Conservation (phyloP, 2,888 invertebrate genomes). For the Coleophora flavipennella region DNA sequence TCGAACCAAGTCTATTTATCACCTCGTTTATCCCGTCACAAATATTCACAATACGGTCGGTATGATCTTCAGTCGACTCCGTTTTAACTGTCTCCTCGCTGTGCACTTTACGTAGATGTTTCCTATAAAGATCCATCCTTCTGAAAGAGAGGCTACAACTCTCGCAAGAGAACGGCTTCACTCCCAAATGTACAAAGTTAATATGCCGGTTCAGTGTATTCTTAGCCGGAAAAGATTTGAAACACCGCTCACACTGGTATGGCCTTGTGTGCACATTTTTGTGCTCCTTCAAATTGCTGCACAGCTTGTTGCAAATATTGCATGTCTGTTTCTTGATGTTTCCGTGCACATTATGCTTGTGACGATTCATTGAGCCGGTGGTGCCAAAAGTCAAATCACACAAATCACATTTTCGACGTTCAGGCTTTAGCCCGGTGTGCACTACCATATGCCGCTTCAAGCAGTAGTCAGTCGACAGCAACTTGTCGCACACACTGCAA, state of each 20-base stretch:
- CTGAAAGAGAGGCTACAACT: background rate
- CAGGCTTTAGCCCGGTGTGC: constrained; percentile 14
- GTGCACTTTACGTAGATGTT: no score
- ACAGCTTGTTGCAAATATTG: background rate
- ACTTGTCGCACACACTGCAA: background rate
- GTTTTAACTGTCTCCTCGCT: no score
- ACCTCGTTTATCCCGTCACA: no score
- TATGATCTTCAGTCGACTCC: no score
- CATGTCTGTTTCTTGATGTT: background rate
- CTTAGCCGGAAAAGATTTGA: background rate
- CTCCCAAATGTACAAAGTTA: background rate
- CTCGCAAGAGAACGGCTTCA: background rate
- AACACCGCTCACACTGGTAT: background rate
- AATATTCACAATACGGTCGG: no score
- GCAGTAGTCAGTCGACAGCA: constrained; percentile 7
- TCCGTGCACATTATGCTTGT: background rate
- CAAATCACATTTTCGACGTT: constrained; percentile 10
- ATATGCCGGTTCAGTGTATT: constrained; percentile 2
- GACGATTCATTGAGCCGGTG: background rate
- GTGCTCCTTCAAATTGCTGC: background rate
- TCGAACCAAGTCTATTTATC: no score
- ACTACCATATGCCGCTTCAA: constrained; percentile 10
- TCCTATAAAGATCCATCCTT: no score
- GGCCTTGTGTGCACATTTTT: background rate
- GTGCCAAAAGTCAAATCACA: constrained; percentile 6